Conservation (phyloP, 2,797 vertebrate species). For the Anabacerthia variegaticeps region DNA sequence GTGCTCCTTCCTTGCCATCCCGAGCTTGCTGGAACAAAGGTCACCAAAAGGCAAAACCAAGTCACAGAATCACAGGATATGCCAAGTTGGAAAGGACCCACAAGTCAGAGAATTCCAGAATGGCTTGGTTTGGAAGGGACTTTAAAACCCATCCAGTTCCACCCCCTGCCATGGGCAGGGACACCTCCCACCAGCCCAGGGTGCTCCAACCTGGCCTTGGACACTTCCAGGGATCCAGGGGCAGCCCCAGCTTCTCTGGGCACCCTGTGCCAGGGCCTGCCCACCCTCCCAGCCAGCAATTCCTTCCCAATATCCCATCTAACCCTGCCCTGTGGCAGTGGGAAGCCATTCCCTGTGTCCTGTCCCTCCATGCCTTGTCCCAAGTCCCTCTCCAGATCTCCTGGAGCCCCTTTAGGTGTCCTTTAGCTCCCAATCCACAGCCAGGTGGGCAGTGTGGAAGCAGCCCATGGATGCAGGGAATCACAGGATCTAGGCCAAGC, state of each 20-base stretch:
- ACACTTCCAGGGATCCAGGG: background rate
- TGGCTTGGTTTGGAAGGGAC: background rate
- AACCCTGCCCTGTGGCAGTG: background rate
- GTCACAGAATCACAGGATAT: background rate
- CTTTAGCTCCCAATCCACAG: background rate
- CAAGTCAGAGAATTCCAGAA: background rate
- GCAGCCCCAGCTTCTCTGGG: background rate
- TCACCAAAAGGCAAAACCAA: background rate
- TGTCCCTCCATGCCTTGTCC: rapidly evolving
- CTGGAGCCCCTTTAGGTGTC: background rate
- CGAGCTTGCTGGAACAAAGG: rapidly evolving
- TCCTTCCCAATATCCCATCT: background rate
- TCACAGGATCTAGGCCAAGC: background rate
- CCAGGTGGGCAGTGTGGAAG: background rate
- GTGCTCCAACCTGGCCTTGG: rapidly evolving
- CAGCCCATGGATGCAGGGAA: background rate
- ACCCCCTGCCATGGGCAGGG: background rate
- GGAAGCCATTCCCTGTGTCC: background rate
- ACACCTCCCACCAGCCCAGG: rapidly evolving
- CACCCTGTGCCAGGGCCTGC: background rate
- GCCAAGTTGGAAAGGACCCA: background rate
- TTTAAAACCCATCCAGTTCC: rapidly evolving
- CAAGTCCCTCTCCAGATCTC: background rate
- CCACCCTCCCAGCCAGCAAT: rapidly evolving
- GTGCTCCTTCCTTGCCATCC: background rate